These are phyloP conservation scores for Bettongia penicillata DNA, from an alignment of 2,113 vertebrate species.

Conservation along the genomic window DNA sequence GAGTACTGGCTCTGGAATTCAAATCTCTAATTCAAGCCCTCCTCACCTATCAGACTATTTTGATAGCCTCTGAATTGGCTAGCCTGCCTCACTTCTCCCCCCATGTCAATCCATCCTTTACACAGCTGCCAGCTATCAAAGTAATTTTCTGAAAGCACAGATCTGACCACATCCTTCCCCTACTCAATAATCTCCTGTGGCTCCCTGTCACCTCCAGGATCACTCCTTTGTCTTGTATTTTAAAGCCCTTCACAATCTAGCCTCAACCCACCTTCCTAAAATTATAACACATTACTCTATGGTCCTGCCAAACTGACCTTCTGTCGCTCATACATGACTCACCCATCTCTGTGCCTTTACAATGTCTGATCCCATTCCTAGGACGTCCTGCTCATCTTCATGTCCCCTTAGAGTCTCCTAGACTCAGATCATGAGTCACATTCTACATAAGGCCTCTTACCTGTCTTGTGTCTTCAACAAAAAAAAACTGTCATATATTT, in stretches of 20 bases:
- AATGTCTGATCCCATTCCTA: not conserved
- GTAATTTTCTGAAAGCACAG: not conserved
- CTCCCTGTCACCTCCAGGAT: not conserved
- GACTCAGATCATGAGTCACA: not conserved
- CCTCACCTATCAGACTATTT: not conserved
- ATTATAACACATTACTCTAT: not conserved
- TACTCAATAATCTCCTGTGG: not conserved
- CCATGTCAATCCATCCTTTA: not conserved
- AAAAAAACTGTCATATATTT: not conserved
- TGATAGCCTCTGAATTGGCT: not conserved
- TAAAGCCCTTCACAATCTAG: not conserved
- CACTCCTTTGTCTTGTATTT: not conserved
- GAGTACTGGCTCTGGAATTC: not conserved
- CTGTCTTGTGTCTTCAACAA: not conserved
- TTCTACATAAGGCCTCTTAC: not conserved
- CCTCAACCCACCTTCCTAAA: not conserved
- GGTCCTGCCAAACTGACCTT: not conserved
- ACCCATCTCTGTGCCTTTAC: not conserved
- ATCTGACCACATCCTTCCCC: not conserved
- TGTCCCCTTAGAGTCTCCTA: not conserved
- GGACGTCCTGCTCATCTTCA: not conserved
- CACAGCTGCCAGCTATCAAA: too few relatives aligned
- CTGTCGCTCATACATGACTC: not conserved
- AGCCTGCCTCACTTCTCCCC: not conserved
- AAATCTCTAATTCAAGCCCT: not conserved